phyloP scores from a whole-genome alignment of 2,113 vertebrate genomes.

The Hyperopisus bebe region DNA sequence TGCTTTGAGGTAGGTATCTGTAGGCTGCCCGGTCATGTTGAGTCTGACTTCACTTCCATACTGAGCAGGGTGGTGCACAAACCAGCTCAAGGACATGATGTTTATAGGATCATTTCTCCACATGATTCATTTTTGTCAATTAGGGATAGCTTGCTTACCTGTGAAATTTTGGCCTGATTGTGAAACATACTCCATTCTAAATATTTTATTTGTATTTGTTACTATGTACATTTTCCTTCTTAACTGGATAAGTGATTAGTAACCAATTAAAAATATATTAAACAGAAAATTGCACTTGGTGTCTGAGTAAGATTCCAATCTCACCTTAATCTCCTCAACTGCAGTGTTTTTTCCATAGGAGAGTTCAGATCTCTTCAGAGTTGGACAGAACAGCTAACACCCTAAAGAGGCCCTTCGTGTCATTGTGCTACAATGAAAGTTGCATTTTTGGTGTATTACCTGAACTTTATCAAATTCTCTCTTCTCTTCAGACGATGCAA shows the following conservation, averaged over 20 bases:
- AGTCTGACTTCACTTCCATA: neutral
- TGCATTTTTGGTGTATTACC: neutral
- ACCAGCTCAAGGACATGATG: neutral
- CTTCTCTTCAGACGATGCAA: constrained; percentile 73
- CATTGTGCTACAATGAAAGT: neutral
- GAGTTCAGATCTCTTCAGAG: neutral
- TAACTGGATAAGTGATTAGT: neutral
- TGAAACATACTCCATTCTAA: neutral
- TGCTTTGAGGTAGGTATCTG: neutral
- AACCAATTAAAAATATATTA: neutral
- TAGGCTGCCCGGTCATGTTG: neutral
- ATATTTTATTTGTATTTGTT: neutral
- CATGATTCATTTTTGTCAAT: neutral
- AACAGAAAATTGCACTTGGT: neutral
- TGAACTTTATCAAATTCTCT: neutral
- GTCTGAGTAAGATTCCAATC: neutral
- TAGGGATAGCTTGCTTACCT: neutral
- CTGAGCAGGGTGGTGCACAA: neutral
- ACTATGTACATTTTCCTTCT: neutral
- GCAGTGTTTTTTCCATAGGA: neutral
- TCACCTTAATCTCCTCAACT: neutral
- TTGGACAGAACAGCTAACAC: neutral
- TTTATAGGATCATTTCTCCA: neutral
- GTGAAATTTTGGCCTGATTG: neutral
- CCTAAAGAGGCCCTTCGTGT: neutral